Base-by-base conservation (phyloP, 2,888 invertebrate species). In the Drosophila demipolita region DNA sequence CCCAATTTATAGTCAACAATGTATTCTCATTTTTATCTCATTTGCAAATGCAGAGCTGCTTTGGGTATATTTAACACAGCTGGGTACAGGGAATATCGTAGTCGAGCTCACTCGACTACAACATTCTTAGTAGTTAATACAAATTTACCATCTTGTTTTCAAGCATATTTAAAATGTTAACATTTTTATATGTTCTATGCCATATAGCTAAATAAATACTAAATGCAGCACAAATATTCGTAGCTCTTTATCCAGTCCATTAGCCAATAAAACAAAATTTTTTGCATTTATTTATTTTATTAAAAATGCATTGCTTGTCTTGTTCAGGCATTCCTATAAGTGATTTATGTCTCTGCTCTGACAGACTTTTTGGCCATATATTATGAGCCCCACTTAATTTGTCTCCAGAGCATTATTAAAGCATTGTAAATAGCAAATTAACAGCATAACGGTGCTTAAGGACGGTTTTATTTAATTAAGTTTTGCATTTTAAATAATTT, bases 381-480 rank as follows among this genome's bases (percentile, higher is more conserved):
- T 40, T 35, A 3, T n/a, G 12, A 38, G 54, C 7, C 15, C 11
- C 6, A 11, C 26, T 23, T 20, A 15, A 20, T 5, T 29, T 38
- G 45, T 20, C 36, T 15, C 23, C n/a, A n/a, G 15, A 17, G 2
- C n/a, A 49, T 8, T 55, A 55, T 32, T 35, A 11, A 57, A 50
- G 40, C 20, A 15, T 8, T n/a, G 15, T 53, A 50, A 75, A 63
- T 6, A 50, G 29, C 11, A 9, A 29, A 2, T 50, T 26, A 33
- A 40, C 11, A 53, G 36, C 53, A 35, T 45, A 68, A 77, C 65
- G 45, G 55, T 48, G 38, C 17, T 60, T 57, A 26, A 48, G 50
- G 42, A 23, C 23, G 4, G 4, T 32, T 42, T 45, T 15, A 17
- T 38, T 53, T 60, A 55, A 42, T 62, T 55, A 50, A 38, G 38